Evolutionary conservation across 2,797 vertebrate species (phyloP).

Genomic region (Muscicapa comitata): DNA sequence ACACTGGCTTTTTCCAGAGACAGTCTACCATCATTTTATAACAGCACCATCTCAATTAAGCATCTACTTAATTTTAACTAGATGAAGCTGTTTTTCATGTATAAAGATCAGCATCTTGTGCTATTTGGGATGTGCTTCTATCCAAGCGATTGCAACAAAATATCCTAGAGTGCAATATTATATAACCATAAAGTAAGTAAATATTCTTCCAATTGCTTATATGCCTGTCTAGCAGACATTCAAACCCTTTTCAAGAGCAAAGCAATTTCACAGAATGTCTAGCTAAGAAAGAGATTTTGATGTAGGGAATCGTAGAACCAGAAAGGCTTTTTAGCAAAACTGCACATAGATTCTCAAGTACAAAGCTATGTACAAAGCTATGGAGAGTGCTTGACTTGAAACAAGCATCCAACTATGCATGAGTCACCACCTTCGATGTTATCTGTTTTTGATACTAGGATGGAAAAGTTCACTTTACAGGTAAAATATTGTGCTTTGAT

Average conservation of each 20-base stretch:
- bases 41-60: neutral
- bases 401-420: neutral
- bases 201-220: neutral
- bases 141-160: neutral
- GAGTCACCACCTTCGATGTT: neutral
- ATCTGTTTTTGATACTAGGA: neutral
- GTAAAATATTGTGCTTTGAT: neutral
- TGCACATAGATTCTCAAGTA: neutral
- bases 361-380: neutral
- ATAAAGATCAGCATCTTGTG: neutral
- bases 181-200: neutral
- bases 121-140: neutral
- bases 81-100: neutral
- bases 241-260: neutral
- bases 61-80: neutral
- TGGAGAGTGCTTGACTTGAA: neutral
- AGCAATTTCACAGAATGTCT: neutral
- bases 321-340: neutral
- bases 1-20: neutral
- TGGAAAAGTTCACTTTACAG: neutral
- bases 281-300: neutral
- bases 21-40: neutral
- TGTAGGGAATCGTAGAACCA: neutral
- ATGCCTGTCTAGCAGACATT: neutral
- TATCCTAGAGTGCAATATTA: neutral